These are phyloP conservation scores for Tenodera sinensis DNA, from an alignment of 2,888 invertebrate genomes.

Conservation along the genomic window DNA sequence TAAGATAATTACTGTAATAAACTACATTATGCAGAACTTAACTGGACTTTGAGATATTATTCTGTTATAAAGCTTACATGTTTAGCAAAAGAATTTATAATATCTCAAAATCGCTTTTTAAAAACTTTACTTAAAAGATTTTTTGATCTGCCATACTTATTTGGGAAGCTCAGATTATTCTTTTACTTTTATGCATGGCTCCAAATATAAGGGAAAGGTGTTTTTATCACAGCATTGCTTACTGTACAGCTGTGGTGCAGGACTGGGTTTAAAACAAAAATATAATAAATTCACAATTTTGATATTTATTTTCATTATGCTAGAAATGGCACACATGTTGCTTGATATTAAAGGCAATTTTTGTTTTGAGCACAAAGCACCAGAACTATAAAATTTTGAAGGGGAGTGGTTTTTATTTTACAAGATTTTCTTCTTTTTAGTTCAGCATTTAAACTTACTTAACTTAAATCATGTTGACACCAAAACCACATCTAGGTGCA, in stretches of 20 bases:
- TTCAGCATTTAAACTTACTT: slow-evolving; percentile 15
- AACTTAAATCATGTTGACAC: slow-evolving; percentile 21
- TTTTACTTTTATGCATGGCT: not conserved
- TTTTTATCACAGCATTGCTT: not conserved
- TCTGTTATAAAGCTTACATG: not conserved
- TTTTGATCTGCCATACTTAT: not conserved
- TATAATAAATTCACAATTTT: not conserved
- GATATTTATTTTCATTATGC: not conserved
- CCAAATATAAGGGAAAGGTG: too few relatives aligned
- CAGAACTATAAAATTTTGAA: not conserved
- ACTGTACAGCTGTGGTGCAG: not conserved
- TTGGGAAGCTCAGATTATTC: not conserved
- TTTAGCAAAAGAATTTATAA: not conserved
- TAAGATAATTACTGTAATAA: not conserved
- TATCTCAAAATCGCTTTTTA: not conserved
- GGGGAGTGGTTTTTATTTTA: not conserved
- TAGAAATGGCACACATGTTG: not conserved
- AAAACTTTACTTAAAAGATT: not conserved
- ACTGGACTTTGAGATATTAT: not conserved
- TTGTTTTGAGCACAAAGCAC: not conserved
- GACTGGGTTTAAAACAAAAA: not conserved
- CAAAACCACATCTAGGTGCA: slow-evolving; percentile 30
- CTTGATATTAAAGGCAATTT: not conserved
- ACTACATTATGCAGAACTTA: not conserved
- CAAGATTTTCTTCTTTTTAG: not conserved